Conservation (phyloP, 2,797 vertebrate genomes). For the Sciaenops ocellatus region DNA sequence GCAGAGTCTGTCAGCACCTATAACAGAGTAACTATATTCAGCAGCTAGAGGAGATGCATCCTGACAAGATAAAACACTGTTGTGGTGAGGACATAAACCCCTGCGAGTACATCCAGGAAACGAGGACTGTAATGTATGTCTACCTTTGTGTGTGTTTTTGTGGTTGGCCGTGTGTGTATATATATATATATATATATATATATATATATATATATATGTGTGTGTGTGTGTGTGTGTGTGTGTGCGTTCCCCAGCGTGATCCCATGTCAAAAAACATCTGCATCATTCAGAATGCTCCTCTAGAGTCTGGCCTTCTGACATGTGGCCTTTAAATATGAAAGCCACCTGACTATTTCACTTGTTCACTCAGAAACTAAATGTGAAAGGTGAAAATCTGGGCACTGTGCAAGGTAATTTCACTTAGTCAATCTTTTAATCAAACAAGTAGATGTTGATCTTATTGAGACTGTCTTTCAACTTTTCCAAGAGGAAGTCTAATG, state of each 20-base stretch:
- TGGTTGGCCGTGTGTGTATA: neutral
- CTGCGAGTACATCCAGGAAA: constrained; percentile 47
- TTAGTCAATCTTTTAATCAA: neutral
- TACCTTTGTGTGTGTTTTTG: constrained; percentile 2
- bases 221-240: constrained; percentile 2
- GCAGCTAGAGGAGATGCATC: constrained; percentile 69
- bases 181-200: too few relatives aligned
- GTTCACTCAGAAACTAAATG: constrained; percentile 6
- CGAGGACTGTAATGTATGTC: constrained; percentile 12
- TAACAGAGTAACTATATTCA: constrained; percentile 61
- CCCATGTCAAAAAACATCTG: constrained; percentile 53
- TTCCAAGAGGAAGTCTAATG: neutral
- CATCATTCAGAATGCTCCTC: constrained; percentile 43
- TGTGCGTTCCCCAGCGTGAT: constrained; percentile 30
- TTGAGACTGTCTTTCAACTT: neutral
- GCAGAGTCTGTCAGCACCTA: constrained; percentile 48
- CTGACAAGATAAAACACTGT: constrained; percentile 76
- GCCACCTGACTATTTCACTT: constrained; percentile 10
- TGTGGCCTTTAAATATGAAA: constrained; percentile 41
- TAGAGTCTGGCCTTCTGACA: constrained; percentile 19
- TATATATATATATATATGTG: neutral
- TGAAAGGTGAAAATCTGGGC: neutral
- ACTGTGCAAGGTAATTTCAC: neutral
- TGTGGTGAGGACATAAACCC: constrained; percentile 58
- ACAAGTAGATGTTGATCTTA: neutral